Evolutionary conservation across 1,140 invertebrate species (phyloP).

Genomic region (Drosophila ohnishii): DNA sequence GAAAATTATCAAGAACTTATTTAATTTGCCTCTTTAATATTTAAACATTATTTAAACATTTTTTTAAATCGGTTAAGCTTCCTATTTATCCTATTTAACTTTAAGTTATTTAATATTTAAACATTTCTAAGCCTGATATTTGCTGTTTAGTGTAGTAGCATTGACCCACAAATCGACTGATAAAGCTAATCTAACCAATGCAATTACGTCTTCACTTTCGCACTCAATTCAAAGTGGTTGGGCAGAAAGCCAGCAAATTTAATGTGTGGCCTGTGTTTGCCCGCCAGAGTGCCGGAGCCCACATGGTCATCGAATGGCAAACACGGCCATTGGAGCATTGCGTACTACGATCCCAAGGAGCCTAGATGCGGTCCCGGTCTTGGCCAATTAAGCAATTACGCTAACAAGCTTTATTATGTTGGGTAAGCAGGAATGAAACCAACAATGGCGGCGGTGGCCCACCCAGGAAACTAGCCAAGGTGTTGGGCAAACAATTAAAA

Average conservation of each 20-base stretch:
- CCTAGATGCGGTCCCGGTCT: constrained; percentile 13
- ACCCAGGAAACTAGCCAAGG: constrained; percentile 54
- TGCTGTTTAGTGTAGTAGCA: too few species aligned
- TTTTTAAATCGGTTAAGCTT: too few species aligned
- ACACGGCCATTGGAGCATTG: constrained; percentile 63
- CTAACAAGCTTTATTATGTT: constrained; percentile 80
- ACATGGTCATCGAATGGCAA: constrained; percentile 65
- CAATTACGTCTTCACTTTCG: constrained; percentile 59
- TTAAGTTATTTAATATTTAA: too few species aligned
- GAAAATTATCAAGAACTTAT: too few species aligned
- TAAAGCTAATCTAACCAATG: constrained; percentile 43
- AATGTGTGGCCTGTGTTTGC: constrained; percentile 31
- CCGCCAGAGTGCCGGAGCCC: constrained; percentile 42
- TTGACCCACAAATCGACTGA: neutral
- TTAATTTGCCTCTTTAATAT: too few species aligned
- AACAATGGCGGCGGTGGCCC: constrained; percentile 28
- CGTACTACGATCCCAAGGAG: neutral
- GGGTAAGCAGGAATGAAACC: constrained; percentile 28
- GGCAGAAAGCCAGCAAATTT: constrained; percentile 43
- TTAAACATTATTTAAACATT: too few species aligned
- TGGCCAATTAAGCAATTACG: constrained; percentile 79
- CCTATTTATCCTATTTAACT: too few species aligned
- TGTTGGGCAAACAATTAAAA: constrained; percentile 76
- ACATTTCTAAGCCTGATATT: too few species aligned
- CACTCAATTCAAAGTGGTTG: constrained; percentile 41